Evolutionary conservation across 1,140 invertebrate genomes (phyloP).

Genomic region (Lepidurus apus): DNA sequence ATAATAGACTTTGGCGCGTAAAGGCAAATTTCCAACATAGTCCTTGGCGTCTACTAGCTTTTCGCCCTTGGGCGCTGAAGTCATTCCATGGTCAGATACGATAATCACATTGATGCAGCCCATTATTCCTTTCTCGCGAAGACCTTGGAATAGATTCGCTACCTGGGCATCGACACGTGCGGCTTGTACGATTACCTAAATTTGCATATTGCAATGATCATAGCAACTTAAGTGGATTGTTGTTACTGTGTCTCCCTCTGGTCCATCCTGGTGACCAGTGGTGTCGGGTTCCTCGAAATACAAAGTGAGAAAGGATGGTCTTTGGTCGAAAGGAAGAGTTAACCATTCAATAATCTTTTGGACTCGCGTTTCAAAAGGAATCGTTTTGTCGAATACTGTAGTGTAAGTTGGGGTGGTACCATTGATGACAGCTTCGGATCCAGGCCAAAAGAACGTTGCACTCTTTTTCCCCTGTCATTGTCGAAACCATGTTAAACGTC

Average conservation of each 20-base stretch:
- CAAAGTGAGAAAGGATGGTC: conserved; percentile 43
- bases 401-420: conserved; percentile 34
- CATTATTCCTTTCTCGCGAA: conserved; percentile 40
- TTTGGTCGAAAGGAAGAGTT: conserved; percentile 38
- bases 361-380: conserved; percentile 43
- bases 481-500: neutral
- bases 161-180: conserved; percentile 41
- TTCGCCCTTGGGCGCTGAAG: conserved; percentile 38
- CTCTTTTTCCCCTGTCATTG: conserved; percentile 37
- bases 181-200: conserved; percentile 41
- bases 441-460: conserved; percentile 40
- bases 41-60: conserved; percentile 42
- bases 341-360: conserved; percentile 48
- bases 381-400: conserved; percentile 37
- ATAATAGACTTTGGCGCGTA: conserved; percentile 33
- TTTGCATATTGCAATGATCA: conserved; percentile 27
- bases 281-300: conserved; percentile 51
- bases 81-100: conserved; percentile 53
- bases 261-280: conserved; percentile 45
- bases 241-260: conserved; percentile 42
- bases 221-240: neutral
- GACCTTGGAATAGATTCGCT: conserved; percentile 41
- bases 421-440: conserved; percentile 38
- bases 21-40: conserved; percentile 38
- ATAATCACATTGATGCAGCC: conserved; percentile 48